Conservation (phyloP, 2,797 vertebrate species). For the Phrynocephalus guinanensis region DNA sequence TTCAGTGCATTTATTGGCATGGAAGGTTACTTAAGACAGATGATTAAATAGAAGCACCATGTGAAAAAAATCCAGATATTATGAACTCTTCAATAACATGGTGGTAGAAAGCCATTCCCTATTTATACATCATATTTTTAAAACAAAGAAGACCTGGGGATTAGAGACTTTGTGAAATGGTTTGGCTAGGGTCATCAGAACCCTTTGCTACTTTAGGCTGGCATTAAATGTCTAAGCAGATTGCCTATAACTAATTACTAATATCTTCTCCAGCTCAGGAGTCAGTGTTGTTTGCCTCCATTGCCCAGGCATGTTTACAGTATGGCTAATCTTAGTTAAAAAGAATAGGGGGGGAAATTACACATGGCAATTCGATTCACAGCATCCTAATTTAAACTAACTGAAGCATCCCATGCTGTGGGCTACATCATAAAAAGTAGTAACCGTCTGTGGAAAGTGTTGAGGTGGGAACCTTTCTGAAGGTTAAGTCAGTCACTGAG, state of each 20-base stretch:
- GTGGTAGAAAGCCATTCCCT: neutral
- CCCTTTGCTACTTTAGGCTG: constrained; percentile 18
- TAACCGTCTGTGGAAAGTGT: constrained; percentile 2
- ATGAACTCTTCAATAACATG: constrained; percentile 22
- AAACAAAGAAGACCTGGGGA: neutral
- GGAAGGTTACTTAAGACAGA: constrained; percentile 53
- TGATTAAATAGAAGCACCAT: constrained; percentile 41
- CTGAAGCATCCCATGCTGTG: neutral
- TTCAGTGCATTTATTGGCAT: neutral
- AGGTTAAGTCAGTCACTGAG: neutral
- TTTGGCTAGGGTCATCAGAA: constrained; percentile 23
- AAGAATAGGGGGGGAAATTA: neutral
- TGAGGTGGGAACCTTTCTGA: neutral
- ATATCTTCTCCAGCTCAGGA: neutral
- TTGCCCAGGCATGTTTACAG: neutral
- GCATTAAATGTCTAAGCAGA: constrained; percentile 39
- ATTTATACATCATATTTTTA: neutral
- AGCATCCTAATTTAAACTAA: constrained; percentile 20
- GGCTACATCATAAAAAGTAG: neutral
- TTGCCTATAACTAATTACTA: constrained; percentile 42
- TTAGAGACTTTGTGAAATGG: neutral
- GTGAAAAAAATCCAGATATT: constrained; percentile 37
- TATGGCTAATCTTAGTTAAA: constrained; percentile 32
- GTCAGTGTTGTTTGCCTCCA: neutral
- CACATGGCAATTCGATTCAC: neutral